These are phyloP conservation scores for Planococcus citri DNA, from an alignment of 1,140 invertebrate species.

Conservation along the genomic window DNA sequence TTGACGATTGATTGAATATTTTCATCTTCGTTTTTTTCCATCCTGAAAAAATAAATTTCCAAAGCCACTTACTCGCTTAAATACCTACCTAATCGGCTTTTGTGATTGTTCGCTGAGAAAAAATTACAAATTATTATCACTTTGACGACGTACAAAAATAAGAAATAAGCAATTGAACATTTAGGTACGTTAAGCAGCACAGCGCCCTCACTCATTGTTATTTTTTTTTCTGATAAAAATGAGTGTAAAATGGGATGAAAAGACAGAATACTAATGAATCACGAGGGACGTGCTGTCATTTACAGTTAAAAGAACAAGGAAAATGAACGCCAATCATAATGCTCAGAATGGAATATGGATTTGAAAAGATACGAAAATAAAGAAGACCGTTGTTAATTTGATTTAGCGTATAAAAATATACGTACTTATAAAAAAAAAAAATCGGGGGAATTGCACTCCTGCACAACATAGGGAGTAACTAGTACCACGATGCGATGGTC, in stretches of 20 bases:
- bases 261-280: slow-evolving; percentile 14
- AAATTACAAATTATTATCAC: too few relatives aligned
- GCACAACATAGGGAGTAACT: not conserved
- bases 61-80: too few relatives aligned
- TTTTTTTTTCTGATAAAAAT: not conserved
- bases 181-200: too few relatives aligned
- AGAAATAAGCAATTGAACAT: too few relatives aligned
- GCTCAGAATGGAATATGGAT: slow-evolving; percentile 8
- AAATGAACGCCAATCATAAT: not conserved
- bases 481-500: not conserved
- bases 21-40: too few relatives aligned
- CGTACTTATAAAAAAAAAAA: too few relatives aligned
- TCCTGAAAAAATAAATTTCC: too few relatives aligned
- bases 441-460: not conserved
- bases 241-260: slow-evolving; percentile 7
- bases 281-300: slow-evolving; percentile 14
- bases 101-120: too few relatives aligned
- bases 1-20: too few relatives aligned
- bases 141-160: too few relatives aligned
- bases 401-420: not conserved
- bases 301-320: slow-evolving; percentile 15
- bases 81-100: too few relatives aligned
- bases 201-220: too few relatives aligned
- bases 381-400: slow-evolving; percentile 17
- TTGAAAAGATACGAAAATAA: slow-evolving; percentile 7